Evolutionary conservation across 1,140 invertebrate genomes (phyloP), one percentile per base, ranked within the genome.

Genomic region (Euwallacea fornicatus): DNA sequence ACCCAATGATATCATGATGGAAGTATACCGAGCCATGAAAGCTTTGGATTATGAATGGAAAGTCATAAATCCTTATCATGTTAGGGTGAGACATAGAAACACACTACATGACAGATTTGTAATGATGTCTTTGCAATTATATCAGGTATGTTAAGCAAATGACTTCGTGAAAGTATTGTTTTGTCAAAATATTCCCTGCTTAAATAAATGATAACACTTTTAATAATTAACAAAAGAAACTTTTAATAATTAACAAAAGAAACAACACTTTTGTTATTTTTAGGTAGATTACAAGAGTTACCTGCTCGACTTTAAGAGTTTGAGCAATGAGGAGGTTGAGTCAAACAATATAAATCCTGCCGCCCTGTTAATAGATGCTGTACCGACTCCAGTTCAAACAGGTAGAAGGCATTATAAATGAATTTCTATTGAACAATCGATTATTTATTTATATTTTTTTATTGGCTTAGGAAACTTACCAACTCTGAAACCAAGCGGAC

Each of bases 1-100:
- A 82, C 97, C 97, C 2, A 95, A 97, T 79, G 98, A 99, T 83
- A 99, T 99, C 16, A 99, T 99, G 98, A 93, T 97, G 82, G 98
- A 99, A 86, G 98, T 99, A 1, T 99, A 98, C 82, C 87, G 96
- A 75, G 98, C 98, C 11, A 99, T 99, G 98, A 99, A 98, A 83
- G 90, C 93, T 7, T 85, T 99, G 10, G 91, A 96, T 84, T 99
- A 98, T 86, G 95, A 98, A 84, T 98, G 97, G 98, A 99, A 98
- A 84, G 92, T 98, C 44, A 94, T 99, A 63, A 99, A 99, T 84
- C 91, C 96, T 2, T 97, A 93, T 80, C 96, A 95, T 81, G 95
- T 95, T 76, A 91, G 95, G 76, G 97, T 98, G 4, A 88, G 97
- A 13, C 91, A 93, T 41, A 91, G 91, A 78, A 98, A 96, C 82